Base-by-base conservation (phyloP, 37 sponge, comb jelly and placozoan genomes). In the Aphrocallistes beatrix region DNA sequence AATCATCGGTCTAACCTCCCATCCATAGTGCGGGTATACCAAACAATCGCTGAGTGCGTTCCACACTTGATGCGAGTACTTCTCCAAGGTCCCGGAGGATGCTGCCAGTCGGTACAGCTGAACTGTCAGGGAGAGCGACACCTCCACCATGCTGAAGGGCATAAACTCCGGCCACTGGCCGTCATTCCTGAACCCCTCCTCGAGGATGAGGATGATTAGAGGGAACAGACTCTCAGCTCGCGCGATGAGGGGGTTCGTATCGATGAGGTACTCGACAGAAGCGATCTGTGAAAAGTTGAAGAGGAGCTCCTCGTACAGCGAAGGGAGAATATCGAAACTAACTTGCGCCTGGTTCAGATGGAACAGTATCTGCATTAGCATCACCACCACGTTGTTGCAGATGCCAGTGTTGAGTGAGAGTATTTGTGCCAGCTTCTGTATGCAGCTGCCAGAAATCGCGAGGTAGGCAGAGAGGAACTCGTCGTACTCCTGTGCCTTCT, bases 11-110 rank as follows among this genome's bases (percentile, higher is more conserved):
- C 75, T 3, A 60, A 60, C 21, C 8, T 19, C 75, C 75, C 75
- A 60, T 60, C 75, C 75, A 60, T 60, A 60, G 75, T 60, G 17
- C 34, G 75, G 75, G 34, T 60, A 60, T 60, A 60, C 34, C n/a
- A 60, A 60, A 13, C 75, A 60, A 60, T 60, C 75, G 34, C 75
- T 60, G 75, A 60, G 75, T 13, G 75, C 75, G n/a, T 60, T 60
- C 75, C 75, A 60, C 34, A 60, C 75, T 13, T 60, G 75, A 60
- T 60, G 75, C 75, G 75, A 60, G 75, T 60, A 60, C 75, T 60
- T 60, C 10, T 60, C 75, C 3, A 60, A 25, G n/a, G 75, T 60
- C 6, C n/a, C 75, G n/a, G 75, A 19, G 34, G 75, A 19, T 3
- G 25, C 32, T 13, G 75, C 75, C n/a, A 60, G 75, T 13, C 75